Evolutionary conservation across 2,888 invertebrate genomes (phyloP).

Genomic region (Corythucha ciliata): DNA sequence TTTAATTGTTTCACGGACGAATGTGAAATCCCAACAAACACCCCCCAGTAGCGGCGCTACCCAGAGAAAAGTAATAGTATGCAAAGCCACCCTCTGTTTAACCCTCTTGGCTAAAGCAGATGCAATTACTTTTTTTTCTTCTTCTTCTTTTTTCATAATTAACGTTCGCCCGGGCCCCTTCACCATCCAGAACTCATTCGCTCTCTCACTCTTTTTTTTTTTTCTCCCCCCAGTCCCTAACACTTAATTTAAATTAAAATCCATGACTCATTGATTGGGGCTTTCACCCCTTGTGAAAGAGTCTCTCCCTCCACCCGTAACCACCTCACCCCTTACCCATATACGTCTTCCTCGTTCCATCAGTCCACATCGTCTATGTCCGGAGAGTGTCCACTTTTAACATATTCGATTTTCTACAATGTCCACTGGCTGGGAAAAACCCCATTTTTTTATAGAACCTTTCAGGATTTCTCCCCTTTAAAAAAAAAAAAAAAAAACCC

Average conservation of each 20-base stretch:
- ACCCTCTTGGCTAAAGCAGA: conserved; percentile 19
- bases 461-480: no score
- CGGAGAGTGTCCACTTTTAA: conserved; percentile 14
- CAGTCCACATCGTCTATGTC: no score
- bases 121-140: conserved; percentile 28
- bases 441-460: no score
- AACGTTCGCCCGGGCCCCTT: conserved; percentile 9
- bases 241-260: conserved; percentile 28
- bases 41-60: no score
- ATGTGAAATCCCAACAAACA: no score
- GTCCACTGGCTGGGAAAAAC: no score
- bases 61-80: no score
- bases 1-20: no score
- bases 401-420: conserved; percentile 26
- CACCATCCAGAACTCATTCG: background rate
- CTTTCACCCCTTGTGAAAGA: conserved; percentile 9
- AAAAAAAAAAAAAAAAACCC: no score
- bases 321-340: background rate
- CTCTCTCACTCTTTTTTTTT: conserved; percentile 18
- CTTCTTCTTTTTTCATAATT: conserved; percentile 28
- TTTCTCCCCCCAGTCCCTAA: no score
- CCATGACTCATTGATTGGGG: conserved; percentile 28
- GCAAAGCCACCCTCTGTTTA: conserved; percentile 2
- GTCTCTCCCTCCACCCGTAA: background rate
- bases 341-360: no score